Conservation (phyloP, 2,888 invertebrate genomes). For the Sarcophaga subvicina region DNA sequence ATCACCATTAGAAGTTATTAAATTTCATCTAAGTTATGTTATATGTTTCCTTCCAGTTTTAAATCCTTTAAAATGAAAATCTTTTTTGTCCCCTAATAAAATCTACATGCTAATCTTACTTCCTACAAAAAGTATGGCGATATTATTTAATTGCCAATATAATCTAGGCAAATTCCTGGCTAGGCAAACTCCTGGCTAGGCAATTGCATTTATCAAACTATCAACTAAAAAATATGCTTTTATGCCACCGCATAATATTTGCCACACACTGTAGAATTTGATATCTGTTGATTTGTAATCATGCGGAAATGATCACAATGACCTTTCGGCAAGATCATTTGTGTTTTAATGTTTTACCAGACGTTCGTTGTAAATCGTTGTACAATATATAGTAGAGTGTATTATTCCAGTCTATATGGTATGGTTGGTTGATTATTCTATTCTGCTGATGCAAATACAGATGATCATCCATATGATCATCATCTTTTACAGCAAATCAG, state of each 20-base stretch:
- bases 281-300: constrained; percentile 73
- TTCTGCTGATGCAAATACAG: constrained; percentile 30
- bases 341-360: constrained; percentile 64
- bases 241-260: constrained; percentile 12
- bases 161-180: too few relatives aligned
- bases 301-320: constrained; percentile 80
- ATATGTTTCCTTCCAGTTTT: too few relatives aligned
- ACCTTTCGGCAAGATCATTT: constrained; percentile 78
- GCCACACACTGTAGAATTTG: constrained; percentile 28
- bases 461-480: constrained; percentile 30
- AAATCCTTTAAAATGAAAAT: too few relatives aligned
- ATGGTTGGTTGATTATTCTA: constrained; percentile 32
- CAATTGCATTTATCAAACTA: too few relatives aligned
- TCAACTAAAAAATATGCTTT: too few relatives aligned
- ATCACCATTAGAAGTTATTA: too few relatives aligned
- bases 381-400: constrained; percentile 2
- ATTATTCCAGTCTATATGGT: constrained; percentile 18
- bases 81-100: too few relatives aligned
- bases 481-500: constrained; percentile 21
- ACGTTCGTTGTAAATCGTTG: constrained; percentile 52
- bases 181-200: too few relatives aligned
- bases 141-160: too few relatives aligned
- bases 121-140: too few relatives aligned
- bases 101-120: too few relatives aligned
- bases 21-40: too few relatives aligned